Evolutionary conservation across 2,888 invertebrate genomes (phyloP).

Genomic region (Rhamnusium bicolor): DNA sequence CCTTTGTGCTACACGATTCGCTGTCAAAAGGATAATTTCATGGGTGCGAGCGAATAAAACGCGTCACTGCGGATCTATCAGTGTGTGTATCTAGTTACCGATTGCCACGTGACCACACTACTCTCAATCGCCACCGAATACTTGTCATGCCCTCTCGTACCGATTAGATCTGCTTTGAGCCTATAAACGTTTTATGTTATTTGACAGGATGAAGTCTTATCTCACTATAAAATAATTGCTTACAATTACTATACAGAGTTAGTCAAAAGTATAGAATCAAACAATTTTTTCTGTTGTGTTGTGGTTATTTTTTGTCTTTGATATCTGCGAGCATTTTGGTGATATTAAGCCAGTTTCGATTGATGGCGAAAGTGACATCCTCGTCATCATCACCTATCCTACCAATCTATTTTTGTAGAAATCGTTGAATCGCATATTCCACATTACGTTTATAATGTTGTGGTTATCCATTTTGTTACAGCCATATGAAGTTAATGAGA

Average conservation of each 20-base stretch:
- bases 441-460: no score
- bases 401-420: no score
- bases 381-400: no score
- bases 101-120: slow-evolving; percentile 21
- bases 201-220: background rate
- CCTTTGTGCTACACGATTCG: slow-evolving; percentile 41
- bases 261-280: no score
- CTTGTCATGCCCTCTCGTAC: slow-evolving; percentile 31
- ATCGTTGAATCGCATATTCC: no score
- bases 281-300: no score
- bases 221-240: background rate
- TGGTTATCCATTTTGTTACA: no score
- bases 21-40: slow-evolving; percentile 50
- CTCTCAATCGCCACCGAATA: slow-evolving; percentile 10
- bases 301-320: no score
- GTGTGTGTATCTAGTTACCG: slow-evolving; percentile 44
- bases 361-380: no score
- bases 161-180: slow-evolving; percentile 39
- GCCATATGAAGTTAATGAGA: no score
- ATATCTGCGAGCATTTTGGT: no score
- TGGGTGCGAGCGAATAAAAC: slow-evolving; percentile 43
- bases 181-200: background rate
- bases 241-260: background rate
- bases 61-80: slow-evolving; percentile 34
- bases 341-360: no score